Evolutionary conservation across 2,797 vertebrate species (phyloP).

Genomic region (Acanthiza pusilla): DNA sequence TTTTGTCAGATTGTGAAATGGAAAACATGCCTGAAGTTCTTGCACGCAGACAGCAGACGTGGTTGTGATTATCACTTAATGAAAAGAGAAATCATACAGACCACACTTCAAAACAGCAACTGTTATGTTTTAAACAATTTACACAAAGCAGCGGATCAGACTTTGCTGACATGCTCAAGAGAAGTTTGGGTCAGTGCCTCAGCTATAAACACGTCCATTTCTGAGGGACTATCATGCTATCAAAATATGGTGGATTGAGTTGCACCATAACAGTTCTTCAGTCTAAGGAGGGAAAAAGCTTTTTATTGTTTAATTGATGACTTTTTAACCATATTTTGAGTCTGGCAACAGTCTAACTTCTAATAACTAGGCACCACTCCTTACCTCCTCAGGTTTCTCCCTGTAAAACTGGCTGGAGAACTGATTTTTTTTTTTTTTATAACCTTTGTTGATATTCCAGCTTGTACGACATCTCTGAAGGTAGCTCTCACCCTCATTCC

Average conservation of each 20-base stretch:
- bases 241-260: not conserved
- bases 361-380: not conserved
- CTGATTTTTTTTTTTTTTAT: not conserved
- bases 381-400: not conserved
- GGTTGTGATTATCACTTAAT: constrained; percentile 46
- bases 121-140: constrained; percentile 39
- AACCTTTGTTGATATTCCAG: not conserved
- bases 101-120: constrained; percentile 11
- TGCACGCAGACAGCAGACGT: not conserved
- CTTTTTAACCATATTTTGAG: constrained; percentile 7
- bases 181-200: constrained; percentile 13
- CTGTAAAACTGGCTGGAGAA: not conserved
- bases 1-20: constrained; percentile 41
- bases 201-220: not conserved
- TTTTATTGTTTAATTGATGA: constrained; percentile 3
- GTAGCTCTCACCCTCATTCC: not conserved
- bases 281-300: not conserved
- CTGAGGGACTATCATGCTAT: not conserved
- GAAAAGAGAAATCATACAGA: constrained; percentile 50
- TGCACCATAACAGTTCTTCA: not conserved
- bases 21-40: constrained; percentile 29
- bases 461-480: not conserved
- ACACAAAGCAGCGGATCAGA: not conserved
- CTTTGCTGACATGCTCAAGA: not conserved
- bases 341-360: not conserved